Evolutionary conservation across 2,797 vertebrate genomes (phyloP).

Genomic region (Champsocephalus esox): DNA sequence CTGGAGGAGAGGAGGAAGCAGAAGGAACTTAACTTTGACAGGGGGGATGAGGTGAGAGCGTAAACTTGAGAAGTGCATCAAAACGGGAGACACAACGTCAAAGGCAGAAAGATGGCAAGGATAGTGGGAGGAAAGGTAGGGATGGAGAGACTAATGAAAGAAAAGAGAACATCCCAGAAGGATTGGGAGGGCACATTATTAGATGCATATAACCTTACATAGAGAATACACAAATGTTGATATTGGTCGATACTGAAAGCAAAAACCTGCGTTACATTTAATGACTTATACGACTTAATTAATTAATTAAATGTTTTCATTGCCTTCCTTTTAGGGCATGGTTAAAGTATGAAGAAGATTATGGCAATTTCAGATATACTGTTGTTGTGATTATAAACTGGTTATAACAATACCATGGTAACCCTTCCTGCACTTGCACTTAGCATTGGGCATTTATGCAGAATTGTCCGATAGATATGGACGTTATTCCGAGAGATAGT

Average conservation of each 20-base stretch:
- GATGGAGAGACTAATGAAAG: background rate
- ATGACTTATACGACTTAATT: too few relatives aligned
- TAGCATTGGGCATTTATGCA: background rate
- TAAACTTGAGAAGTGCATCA: constrained; percentile 43
- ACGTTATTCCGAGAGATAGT: background rate
- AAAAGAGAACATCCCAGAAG: background rate
- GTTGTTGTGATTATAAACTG: too few relatives aligned
- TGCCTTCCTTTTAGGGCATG: too few relatives aligned
- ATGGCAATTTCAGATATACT: background rate
- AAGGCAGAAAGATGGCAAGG: background rate
- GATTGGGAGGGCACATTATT: background rate
- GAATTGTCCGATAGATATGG: background rate
- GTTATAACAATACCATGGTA: background rate
- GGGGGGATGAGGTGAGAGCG: constrained; percentile 74
- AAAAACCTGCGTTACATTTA: background rate
- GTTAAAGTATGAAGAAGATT: background rate
- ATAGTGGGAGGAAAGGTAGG: background rate
- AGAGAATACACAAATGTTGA: background rate
- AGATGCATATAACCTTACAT: background rate
- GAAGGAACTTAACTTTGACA: constrained; percentile 56
- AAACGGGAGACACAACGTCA: constrained; percentile 11
- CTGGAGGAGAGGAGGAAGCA: constrained; percentile 89
- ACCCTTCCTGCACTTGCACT: background rate
- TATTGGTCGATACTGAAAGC: background rate
- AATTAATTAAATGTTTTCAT: too few relatives aligned